Percentiles rank a stretch among this genome's conserved stretches.
Evolutionary conservation across 2,113 vertebrate species (phyloP).

Genomic region (Megaceryle maxima): DNA sequence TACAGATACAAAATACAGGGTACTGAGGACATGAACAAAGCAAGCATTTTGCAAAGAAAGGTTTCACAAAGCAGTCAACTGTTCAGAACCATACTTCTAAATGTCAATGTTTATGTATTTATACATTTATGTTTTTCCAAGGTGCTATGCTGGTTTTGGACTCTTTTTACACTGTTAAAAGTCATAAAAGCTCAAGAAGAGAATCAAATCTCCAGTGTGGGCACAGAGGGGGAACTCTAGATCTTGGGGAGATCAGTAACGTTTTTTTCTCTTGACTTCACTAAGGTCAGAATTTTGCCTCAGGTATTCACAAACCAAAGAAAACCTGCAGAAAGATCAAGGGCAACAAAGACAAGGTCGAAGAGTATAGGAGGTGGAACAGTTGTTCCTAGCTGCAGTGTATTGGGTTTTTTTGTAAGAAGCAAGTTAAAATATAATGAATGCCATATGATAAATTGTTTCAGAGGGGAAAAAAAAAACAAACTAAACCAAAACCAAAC

Average conservation of each 20-base stretch:
- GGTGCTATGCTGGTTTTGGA: background rate
- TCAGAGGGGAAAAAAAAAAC: background rate
- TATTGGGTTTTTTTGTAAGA: background rate
- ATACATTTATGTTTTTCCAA: background rate
- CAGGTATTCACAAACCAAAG: background rate
- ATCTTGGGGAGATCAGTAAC: background rate
- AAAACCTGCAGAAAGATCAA: background rate
- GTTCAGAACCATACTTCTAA: background rate
- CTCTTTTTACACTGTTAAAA: background rate
- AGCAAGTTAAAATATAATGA: background rate
- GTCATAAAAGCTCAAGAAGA: background rate
- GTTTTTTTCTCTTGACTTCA: background rate
- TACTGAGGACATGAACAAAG: background rate
- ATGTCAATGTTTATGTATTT: background rate
- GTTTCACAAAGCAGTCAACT: background rate
- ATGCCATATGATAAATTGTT: background rate
- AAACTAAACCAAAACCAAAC: no score
- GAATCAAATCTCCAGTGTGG: background rate
- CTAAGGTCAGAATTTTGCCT: background rate
- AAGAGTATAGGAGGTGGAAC: background rate
- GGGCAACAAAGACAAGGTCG: background rate
- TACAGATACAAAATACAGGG: background rate
- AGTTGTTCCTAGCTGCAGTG: background rate
- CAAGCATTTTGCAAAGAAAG: background rate
- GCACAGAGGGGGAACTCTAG: background rate